Evolutionary conservation across 1,140 invertebrate species (phyloP), one percentile per base, ranked within the genome.

Genomic region (Laupala kohalensis): DNA sequence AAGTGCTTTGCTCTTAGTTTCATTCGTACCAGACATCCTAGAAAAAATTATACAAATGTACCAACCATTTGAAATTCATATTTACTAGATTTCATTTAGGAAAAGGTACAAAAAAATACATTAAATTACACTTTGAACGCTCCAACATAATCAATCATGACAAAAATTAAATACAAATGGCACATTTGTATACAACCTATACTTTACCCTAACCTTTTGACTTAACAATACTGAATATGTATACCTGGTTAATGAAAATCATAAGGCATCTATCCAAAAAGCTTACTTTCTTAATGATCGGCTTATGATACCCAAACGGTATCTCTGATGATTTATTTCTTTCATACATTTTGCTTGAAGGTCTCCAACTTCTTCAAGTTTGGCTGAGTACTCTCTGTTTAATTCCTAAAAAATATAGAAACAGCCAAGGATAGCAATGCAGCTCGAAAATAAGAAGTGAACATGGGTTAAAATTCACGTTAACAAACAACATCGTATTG

Each of bases 281-380:
- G 24, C 70, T 71, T 83, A 95, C 93, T 88, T 88, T 85, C 91
- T 90, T 25, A 97, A 77, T 25, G 89, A 87, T 77, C 88, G 88
- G 63, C 83, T 84, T 76, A 97, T 94, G 77, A 92, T 85, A 73
- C 87, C 87, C 81, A 97, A 88, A 67, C 94, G 86, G 83, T 97
- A 97, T 73, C 89, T 87, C 79, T 97, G 95, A 83, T 97, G 95
- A 73, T 86, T 86, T 73, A 97, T 88, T 77, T 92, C 91, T 79
- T 92, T 91, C 65, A 92, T 82, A 83, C 94, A 96, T 89, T 93
- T 91, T 78, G 89, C 87, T 81, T 97, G 95, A 19, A 93, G 81
- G 75, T 89, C 88, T 37, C 88, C 85, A 62, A 97, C 83, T 82
- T 94, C 89, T 77, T 94, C 92, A 73, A 97, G 83, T 81, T 94